Conservation (phyloP, 2,113 vertebrate species). For the Dicrurus megarhynchus region DNA sequence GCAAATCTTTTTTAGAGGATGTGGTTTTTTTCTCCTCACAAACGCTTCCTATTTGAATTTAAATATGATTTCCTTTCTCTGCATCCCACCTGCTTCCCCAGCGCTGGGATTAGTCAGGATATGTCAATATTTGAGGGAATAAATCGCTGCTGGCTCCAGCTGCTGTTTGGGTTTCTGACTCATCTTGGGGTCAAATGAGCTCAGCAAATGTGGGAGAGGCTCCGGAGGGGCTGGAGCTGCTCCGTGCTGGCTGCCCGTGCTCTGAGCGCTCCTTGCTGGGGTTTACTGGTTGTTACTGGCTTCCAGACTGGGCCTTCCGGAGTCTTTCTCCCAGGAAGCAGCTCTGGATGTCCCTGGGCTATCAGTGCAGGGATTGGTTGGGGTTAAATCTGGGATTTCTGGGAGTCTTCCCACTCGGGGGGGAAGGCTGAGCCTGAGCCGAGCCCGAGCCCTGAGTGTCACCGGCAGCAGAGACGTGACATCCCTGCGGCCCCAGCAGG, state of each 20-base stretch:
- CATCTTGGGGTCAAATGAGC: neutral
- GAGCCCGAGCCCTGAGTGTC: accelerated
- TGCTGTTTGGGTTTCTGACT: conserved; percentile 9
- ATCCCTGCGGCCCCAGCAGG: neutral
- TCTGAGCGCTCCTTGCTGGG: neutral
- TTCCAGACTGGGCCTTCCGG: neutral
- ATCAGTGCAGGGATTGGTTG: neutral
- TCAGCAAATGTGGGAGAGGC: neutral
- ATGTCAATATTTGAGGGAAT: conserved; percentile 19
- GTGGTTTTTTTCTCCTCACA: neutral
- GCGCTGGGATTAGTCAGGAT: neutral
- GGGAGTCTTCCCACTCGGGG: accelerated
- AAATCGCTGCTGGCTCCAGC: neutral
- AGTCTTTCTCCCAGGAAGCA: neutral
- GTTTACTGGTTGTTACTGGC: neutral
- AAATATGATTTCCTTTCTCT: neutral
- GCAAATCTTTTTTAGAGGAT: neutral
- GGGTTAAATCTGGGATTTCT: neutral
- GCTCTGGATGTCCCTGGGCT: accelerated
- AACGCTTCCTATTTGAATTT: accelerated
- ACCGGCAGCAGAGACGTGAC: accelerated
- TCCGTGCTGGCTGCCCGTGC: neutral
- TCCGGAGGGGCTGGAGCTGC: neutral
- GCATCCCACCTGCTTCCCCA: neutral
- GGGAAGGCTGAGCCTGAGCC: neutral